Conservation (phyloP, 2,113 vertebrate species). For the Ceuthmochares aereus region DNA sequence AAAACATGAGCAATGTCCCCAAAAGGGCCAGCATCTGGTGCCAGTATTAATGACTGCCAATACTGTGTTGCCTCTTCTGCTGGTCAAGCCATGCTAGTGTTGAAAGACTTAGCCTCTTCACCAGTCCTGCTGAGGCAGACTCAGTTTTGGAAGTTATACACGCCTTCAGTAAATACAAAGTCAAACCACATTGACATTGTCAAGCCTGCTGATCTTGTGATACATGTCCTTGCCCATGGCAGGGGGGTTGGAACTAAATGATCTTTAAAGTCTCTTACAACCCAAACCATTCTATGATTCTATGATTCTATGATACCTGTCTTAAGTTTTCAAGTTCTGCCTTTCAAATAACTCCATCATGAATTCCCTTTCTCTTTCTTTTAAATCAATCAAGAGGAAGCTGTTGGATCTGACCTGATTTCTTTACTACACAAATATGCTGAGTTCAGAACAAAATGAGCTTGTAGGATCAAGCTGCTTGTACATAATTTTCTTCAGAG, state of each 20-base stretch:
- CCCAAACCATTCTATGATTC: too few relatives aligned
- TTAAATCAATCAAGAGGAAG: neutral
- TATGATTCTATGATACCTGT: neutral
- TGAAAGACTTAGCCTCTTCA: neutral
- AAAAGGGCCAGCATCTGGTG: neutral
- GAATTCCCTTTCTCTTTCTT: neutral
- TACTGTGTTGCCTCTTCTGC: neutral
- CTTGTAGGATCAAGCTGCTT: neutral
- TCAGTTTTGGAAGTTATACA: neutral
- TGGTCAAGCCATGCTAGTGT: neutral
- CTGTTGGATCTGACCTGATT: neutral
- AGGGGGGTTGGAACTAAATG: too few relatives aligned
- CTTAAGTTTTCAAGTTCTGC: neutral
- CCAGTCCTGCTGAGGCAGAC: neutral
- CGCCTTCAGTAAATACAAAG: neutral
- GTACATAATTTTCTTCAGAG: neutral
- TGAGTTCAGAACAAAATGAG: neutral
- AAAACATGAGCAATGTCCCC: neutral
- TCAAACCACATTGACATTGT: neutral
- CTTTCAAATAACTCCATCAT: neutral
- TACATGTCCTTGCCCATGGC: too few relatives aligned
- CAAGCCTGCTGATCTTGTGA: too few relatives aligned
- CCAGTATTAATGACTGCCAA: neutral
- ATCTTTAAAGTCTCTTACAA: too few relatives aligned
- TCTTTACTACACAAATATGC: neutral